Conservation (phyloP, 2,113 vertebrate genomes). For the Eonycteris spelaea region DNA sequence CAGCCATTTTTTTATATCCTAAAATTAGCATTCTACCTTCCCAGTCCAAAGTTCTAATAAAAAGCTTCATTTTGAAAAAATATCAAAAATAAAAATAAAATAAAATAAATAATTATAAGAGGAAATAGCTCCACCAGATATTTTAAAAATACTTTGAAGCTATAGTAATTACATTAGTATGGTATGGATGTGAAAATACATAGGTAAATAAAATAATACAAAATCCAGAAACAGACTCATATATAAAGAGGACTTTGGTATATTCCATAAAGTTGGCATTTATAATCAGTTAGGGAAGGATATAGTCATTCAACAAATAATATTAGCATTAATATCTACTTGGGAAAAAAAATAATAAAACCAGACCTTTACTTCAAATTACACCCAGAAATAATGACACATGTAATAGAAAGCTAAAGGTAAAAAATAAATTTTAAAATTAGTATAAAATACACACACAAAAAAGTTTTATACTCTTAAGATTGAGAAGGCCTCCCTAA, state of each 20-base stretch:
- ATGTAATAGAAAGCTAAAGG: not conserved
- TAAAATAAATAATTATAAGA: not conserved
- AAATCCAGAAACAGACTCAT: not conserved
- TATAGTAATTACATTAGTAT: not conserved
- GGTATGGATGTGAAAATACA: not conserved
- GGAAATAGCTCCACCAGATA: not conserved
- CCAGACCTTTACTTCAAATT: not conserved
- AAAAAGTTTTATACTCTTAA: not conserved
- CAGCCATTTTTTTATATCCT: too few species aligned
- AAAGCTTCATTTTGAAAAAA: too few species aligned
- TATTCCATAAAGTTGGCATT: not conserved
- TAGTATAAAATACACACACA: not conserved
- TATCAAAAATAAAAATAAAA: not conserved
- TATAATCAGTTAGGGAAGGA: not conserved
- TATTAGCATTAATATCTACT: not conserved
- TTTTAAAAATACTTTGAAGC: not conserved
- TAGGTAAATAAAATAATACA: not conserved
- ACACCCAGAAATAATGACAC: not conserved
- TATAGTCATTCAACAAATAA: not conserved
- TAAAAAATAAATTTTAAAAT: not conserved
- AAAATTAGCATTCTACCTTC: too few species aligned
- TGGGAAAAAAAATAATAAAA: slow-evolving; percentile 23
- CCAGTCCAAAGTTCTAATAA: too few species aligned
- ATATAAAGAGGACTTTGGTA: not conserved
- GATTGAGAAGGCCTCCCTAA: not conserved